Evolutionary conservation across 2,888 invertebrate species (phyloP).

Genomic region (Cryptocheilus praepositus): DNA sequence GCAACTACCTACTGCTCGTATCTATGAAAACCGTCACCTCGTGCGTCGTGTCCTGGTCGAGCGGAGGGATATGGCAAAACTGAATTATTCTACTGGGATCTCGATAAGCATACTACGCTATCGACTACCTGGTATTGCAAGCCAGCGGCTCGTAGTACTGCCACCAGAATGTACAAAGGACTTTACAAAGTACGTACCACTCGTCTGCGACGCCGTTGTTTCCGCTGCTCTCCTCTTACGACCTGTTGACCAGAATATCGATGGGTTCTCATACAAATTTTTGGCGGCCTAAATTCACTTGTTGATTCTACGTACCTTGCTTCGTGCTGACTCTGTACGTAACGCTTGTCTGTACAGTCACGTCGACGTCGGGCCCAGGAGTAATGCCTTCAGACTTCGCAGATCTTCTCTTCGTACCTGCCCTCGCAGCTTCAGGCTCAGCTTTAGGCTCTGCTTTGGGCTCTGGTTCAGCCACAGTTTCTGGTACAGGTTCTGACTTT

Average conservation of each 20-base stretch:
- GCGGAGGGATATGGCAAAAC: slow-evolving; percentile 16
- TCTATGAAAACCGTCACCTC: slow-evolving; percentile 62
- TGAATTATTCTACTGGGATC: slow-evolving; percentile 29
- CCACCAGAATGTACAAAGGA: background rate
- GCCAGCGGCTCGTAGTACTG: slow-evolving; percentile 22
- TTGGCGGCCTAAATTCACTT: too few species aligned
- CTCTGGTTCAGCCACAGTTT: slow-evolving; percentile 70
- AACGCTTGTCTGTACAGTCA: slow-evolving; percentile 87
- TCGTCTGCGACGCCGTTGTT: slow-evolving; percentile 7
- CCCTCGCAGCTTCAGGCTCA: slow-evolving; percentile 68
- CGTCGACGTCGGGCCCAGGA: slow-evolving; percentile 74
- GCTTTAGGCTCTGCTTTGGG: slow-evolving; percentile 69
- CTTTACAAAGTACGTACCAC: slow-evolving; percentile 40
- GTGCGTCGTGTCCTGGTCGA: slow-evolving; percentile 57
- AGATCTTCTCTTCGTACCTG: slow-evolving; percentile 67
- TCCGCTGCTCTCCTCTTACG: slow-evolving; percentile 66
- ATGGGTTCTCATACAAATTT: too few species aligned
- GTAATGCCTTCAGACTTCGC: slow-evolving; percentile 65
- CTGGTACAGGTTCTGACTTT: slow-evolving; percentile 69
- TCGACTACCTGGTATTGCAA: slow-evolving; percentile 26
- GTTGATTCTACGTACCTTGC: slow-evolving; percentile 72
- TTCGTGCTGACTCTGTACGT: slow-evolving; percentile 85
- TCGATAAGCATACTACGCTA: slow-evolving; percentile 41
- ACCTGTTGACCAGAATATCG: slow-evolving; percentile 51
- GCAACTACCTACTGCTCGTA: slow-evolving; percentile 61